phyloP scores from a whole-genome alignment of 2,113 vertebrate genomes.

The Dermatemys mawii region DNA sequence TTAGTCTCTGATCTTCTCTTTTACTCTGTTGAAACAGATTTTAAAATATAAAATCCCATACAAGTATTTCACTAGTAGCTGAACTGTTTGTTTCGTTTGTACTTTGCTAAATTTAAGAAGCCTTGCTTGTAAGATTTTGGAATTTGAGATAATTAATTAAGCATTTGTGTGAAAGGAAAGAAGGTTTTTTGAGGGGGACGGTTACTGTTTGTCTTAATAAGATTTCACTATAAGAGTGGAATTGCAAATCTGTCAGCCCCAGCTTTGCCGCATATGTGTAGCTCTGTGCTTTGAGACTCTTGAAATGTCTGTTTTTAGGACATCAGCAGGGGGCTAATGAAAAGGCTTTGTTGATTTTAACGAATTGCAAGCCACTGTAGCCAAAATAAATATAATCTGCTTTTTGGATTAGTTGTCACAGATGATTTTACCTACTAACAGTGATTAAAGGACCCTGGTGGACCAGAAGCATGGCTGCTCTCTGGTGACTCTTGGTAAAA shows the following conservation, averaged over 20 bases:
- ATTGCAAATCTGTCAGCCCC: conserved; percentile 68
- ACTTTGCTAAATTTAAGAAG: conserved; percentile 45
- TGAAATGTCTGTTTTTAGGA: conserved; percentile 91
- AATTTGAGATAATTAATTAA: conserved; percentile 73
- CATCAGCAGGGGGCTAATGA: conserved; percentile 97
- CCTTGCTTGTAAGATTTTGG: conserved; percentile 56
- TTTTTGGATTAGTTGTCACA: conserved; percentile 96
- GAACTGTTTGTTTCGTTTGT: conserved; percentile 43
- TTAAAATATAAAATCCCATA: neutral
- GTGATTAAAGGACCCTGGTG: conserved; percentile 88
- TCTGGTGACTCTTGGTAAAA: conserved; percentile 86
- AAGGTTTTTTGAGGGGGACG: conserved; percentile 9
- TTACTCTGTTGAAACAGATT: neutral
- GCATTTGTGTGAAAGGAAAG: conserved; percentile 66
- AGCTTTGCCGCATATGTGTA: conserved; percentile 78
- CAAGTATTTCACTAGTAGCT: conserved; percentile 29
- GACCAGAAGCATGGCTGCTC: conserved; percentile 81
- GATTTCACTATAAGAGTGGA: conserved; percentile 76
- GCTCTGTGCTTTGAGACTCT: conserved; percentile 83
- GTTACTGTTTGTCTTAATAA: conserved; percentile 73
- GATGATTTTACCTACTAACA: conserved; percentile 90
- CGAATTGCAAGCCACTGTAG: conserved; percentile 93
- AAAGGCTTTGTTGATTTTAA: conserved; percentile 98
- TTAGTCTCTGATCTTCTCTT: conserved; percentile 39
- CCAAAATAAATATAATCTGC: conserved; percentile 99